Evolutionary conservation across 2,113 vertebrate species (phyloP).

Genomic region (human): GRCh38 chr4:144461001-144461500

Average conservation of each 20-base stretch:
- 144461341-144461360: neutral
- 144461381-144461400: conserved; percentile 38
- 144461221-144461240: neutral
- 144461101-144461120: neutral
- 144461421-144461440: neutral
- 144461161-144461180: neutral
- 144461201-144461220: neutral
- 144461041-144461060: neutral
- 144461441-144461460: conserved; percentile 43
- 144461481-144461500: neutral
- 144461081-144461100: neutral
- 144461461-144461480: conserved; percentile 17
- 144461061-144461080: neutral
- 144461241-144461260: neutral
- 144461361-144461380: neutral
- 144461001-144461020: neutral
- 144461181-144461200: neutral
- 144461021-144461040: neutral
- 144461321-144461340: neutral
- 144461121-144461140: neutral
- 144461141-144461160: neutral
- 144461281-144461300: neutral
- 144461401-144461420: conserved; percentile 7
- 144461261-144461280: neutral
- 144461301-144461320: neutral